phyloP scores from a whole-genome alignment of 2,888 invertebrate species.

The Phaonia tiefii region DNA sequence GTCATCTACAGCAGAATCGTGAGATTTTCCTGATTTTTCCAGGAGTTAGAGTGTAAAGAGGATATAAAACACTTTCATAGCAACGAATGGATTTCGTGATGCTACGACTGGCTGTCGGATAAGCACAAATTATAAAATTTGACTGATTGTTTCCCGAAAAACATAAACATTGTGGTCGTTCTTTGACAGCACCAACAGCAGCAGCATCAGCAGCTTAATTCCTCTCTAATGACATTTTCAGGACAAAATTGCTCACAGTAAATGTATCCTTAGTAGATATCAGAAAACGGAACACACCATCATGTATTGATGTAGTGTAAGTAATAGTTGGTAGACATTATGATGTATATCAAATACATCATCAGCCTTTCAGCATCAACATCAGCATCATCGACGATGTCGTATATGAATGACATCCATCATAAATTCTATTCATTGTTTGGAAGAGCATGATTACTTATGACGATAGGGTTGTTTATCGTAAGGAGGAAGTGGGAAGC shows the following conservation, averaged over 20 bases:
- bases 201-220: slow-evolving; percentile 43
- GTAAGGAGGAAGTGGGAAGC: too few relatives aligned
- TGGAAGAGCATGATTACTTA: too few relatives aligned
- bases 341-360: slow-evolving; percentile 33
- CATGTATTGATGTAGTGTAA: neutral
- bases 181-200: too few relatives aligned
- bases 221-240: slow-evolving; percentile 53
- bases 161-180: slow-evolving; percentile 14
- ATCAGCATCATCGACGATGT: neutral
- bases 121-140: slow-evolving; percentile 79
- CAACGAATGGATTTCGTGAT: slow-evolving; percentile 75
- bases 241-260: slow-evolving; percentile 26
- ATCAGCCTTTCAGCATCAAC: slow-evolving; percentile 8
- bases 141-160: slow-evolving; percentile 75
- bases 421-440: slow-evolving; percentile 38
- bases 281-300: neutral
- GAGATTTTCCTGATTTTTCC: neutral
- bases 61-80: neutral
- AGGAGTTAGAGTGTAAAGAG: neutral
- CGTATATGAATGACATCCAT: slow-evolving; percentile 50
- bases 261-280: neutral
- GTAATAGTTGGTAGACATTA: neutral
- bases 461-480: too few relatives aligned
- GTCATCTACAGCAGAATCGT: too few relatives aligned
- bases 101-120: slow-evolving; percentile 79